Percentiles rank a stretch among this genome's conserved stretches.
Evolutionary conservation across 2,888 invertebrate genomes (phyloP).

Genomic region (Thereva unica): DNA sequence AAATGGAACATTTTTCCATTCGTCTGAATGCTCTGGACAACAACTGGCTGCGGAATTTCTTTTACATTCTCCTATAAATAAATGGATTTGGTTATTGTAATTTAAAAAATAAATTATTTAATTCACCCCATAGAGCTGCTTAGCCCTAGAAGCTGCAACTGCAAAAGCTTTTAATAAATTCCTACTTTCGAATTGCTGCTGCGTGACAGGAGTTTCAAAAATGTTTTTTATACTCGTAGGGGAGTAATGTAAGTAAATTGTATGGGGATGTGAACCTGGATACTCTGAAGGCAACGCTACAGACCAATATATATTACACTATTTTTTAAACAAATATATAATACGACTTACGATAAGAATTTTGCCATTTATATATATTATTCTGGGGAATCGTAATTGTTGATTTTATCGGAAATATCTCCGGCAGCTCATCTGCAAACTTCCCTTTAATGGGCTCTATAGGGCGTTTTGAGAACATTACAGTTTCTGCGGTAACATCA

Average conservation of each 20-base stretch:
- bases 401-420: constrained; percentile 74
- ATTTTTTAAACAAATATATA: too few relatives aligned
- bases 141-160: constrained; percentile 77
- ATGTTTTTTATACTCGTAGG: constrained; percentile 68
- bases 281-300: constrained; percentile 39
- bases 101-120: constrained; percentile 35
- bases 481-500: constrained; percentile 66
- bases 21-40: constrained; percentile 81
- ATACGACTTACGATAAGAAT: constrained; percentile 72
- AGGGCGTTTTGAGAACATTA: constrained; percentile 68
- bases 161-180: constrained; percentile 76
- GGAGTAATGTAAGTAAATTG: constrained; percentile 74
- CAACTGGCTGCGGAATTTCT: constrained; percentile 75
- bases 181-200: constrained; percentile 69
- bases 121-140: constrained; percentile 72
- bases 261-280: constrained; percentile 70
- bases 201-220: constrained; percentile 69
- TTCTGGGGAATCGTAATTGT: constrained; percentile 54
- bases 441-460: constrained; percentile 62
- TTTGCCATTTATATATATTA: constrained; percentile 67
- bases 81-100: constrained; percentile 17
- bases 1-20: constrained; percentile 80
- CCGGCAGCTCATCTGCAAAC: constrained; percentile 65
- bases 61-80: constrained; percentile 63
- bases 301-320: not conserved